Base-by-base conservation (phyloP, 30 jellyfish, hydroid and myxozoan genomes). In the Aurelia aurita region DNA sequence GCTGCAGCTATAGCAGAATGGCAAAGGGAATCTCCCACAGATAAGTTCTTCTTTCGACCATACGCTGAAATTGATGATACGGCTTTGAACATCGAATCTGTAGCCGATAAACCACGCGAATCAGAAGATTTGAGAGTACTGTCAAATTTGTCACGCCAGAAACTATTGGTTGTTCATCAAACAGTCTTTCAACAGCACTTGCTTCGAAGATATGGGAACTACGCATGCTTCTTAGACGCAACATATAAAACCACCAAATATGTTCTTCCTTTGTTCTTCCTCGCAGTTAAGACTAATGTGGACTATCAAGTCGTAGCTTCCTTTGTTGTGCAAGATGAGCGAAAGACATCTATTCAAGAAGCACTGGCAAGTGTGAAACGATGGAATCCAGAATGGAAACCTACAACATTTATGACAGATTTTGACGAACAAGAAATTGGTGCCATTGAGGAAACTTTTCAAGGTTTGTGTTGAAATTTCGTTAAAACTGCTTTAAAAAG, bases 261-360 rank as follows among this genome's bases (percentile, higher is more conserved):
- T 64, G 87, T 94, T 35, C 71, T 87, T 59, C 96, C 96, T 10
- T 29, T 87, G 72, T 67, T 77, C 58, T 77, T 84, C 51, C 58
- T 87, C 27, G 86, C 66, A 58, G 97, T 88, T 45, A 94, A 88
- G 34, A 88, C 97, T n/a, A 88, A 88, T 72, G 95, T 88, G 3
- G 92, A 88, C 72, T 81, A 80, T 61, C 97, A 88, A 73, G 69
- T 88, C n/a, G 97, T 88, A 5, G 94, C 89, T 28, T 25, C 92
- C 65, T 88, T 88, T 39, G 70, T 88, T 21, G 81, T 80, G 29
- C 87, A 87, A 78, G 60, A 47, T 32, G 66, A 79, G 69, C 69
- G 64, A 44, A 77, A 60, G 39, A 88, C 35, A 31, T 84, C 94
- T 1, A 49, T 84, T 13, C 23, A 32, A 72, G 89, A 84, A 61